Evolutionary conservation across 2,113 vertebrate species (phyloP), one percentile per base, ranked within the genome.

Genomic region (Sinocyclocheilus maitianheensis): DNA sequence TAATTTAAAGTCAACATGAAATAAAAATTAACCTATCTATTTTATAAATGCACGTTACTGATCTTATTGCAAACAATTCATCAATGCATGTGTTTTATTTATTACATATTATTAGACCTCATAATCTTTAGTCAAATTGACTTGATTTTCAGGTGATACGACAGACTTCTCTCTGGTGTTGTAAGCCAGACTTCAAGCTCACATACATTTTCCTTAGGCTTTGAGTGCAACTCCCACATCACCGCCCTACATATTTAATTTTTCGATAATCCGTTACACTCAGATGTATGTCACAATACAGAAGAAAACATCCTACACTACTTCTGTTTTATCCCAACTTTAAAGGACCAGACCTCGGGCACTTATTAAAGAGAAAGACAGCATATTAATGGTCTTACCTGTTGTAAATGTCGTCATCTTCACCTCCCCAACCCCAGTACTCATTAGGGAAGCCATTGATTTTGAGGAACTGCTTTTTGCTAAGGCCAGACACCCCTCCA

Each of bases 371-470:
- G 53, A 77, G 16, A 53, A 3, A 43, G 8, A 78, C 11, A 55
- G 7, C 18, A 62, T 65, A 63, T 26, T 55, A 9, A 60, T 46
- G n/a, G 4, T 5, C 91, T 92, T 91, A 99, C 98, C 98, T 95
- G 95, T 99, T 99, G 92, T 99, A 99, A 91, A 99, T 99, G 94
- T 99, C 98, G 12, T 99, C 98, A 1, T 99, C 98, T 91, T 99
- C 98, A 30, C 98, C 98, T 90, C 98, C 98, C 98, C 98, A 99
- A 91, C 98, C 98, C 98, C 98, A 99, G 93, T 99, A 99, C 89
- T 99, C 98, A 0, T 99, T 99, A 84, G 98, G 98, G 92, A 99
- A 99, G 91, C 98, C 98, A 4, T 99, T 99, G 93, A 99, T 99
- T 94, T 97, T 99, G 92, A 99, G 94, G 89, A 99, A 99, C 94